Percentiles rank a stretch among this genome's conserved stretches.
phyloP scores from a whole-genome alignment of 1,140 invertebrate species.

The Lucilia sericata region DNA sequence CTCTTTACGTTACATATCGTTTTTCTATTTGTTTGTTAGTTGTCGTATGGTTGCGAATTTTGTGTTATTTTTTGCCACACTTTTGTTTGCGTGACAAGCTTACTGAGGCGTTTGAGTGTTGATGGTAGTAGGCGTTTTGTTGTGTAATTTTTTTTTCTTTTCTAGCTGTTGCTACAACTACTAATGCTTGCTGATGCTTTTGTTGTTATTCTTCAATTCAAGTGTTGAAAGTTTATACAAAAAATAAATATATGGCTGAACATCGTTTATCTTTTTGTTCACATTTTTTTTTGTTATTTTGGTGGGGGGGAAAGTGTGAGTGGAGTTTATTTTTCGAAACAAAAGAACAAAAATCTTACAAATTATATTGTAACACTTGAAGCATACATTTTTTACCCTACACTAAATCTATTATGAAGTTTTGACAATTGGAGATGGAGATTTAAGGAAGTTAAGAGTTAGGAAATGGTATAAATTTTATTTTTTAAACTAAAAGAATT shows the following conservation, averaged over 20 bases:
- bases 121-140: slow-evolving; percentile 36
- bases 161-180: not conserved
- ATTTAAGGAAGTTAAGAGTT: too few relatives aligned
- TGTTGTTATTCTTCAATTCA: slow-evolving; percentile 2
- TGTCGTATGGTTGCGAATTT: not conserved
- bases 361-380: not conserved
- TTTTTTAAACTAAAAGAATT: too few relatives aligned
- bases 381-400: not conserved
- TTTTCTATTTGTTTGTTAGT: not conserved
- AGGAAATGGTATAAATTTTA: too few relatives aligned
- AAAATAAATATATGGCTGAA: not conserved
- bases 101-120: slow-evolving; percentile 31
- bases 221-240: slow-evolving; percentile 33
- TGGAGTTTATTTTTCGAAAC: not conserved
- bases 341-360: not conserved
- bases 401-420: too few relatives aligned
- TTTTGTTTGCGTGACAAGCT: slow-evolving; percentile 16
- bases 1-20: too few relatives aligned
- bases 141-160: not conserved
- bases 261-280: slow-evolving; percentile 2
- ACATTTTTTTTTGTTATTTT: not conserved
- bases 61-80: not conserved
- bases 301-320: not conserved
- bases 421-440: too few relatives aligned
- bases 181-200: not conserved